These are phyloP conservation scores for Pogonomyrmex californicus DNA, from an alignment of 1,140 invertebrate genomes.

Conservation along the genomic window DNA sequence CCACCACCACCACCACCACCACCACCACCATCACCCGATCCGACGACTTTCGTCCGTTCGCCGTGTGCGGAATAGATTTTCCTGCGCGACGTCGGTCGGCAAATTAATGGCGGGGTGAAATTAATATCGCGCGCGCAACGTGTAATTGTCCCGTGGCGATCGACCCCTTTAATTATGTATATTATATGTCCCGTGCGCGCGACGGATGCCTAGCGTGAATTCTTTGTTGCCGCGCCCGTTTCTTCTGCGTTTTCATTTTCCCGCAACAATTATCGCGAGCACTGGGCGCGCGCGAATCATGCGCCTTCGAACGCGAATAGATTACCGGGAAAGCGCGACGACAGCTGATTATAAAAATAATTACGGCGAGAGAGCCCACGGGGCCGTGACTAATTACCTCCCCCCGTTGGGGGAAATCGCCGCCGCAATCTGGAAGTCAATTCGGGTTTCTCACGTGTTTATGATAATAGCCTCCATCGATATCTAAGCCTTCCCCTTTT, in stretches of 20 bases:
- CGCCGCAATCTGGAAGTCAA: slow-evolving; percentile 63
- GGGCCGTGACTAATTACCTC: slow-evolving; percentile 75
- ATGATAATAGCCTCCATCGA: slow-evolving; percentile 66
- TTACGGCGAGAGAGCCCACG: slow-evolving; percentile 56
- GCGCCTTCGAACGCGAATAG: slow-evolving; percentile 61
- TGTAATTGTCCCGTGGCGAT: slow-evolving; percentile 66
- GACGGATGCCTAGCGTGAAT: background rate
- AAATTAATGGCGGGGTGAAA: slow-evolving; percentile 61
- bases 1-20: no score
- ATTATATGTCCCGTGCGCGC: slow-evolving; percentile 63
- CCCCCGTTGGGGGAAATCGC: slow-evolving; percentile 60
- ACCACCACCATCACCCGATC: no score
- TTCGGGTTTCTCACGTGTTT: slow-evolving; percentile 56
- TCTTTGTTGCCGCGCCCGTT: background rate
- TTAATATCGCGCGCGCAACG: slow-evolving; percentile 59
- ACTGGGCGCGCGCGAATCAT: slow-evolving; percentile 31
- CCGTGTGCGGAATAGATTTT: slow-evolving; percentile 50
- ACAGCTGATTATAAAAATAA: slow-evolving; percentile 77
- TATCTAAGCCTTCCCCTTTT: slow-evolving; percentile 29
- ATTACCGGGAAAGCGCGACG: slow-evolving; percentile 76
- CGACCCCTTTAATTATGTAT: slow-evolving; percentile 70
- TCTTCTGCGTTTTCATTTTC: no score
- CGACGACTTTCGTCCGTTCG: slow-evolving; percentile 45
- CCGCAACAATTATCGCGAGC: slow-evolving; percentile 42
- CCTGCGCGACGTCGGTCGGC: slow-evolving; percentile 26